Evolutionary conservation across 2,113 vertebrate species (phyloP), one percentile per base, ranked within the genome.

Genomic region (Nothobranchius kuhntae): DNA sequence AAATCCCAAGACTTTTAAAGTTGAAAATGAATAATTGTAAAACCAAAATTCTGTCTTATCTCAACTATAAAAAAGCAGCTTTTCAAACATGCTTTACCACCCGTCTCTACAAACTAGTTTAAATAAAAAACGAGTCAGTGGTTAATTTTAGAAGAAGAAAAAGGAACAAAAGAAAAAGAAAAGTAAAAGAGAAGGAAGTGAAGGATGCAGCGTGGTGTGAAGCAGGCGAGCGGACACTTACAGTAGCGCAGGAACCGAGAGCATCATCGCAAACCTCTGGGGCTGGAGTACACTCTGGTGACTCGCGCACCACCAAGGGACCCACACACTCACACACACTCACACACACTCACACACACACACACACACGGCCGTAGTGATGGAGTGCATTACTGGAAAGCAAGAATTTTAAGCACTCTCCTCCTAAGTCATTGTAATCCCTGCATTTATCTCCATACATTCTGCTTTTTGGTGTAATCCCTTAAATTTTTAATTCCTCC

Each of bases 381-480:
- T 90, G 85, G 90, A 91, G 85, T 91, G 84, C 84, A 92, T 93
- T 93, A 92, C 90, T 91, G 89, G 83, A 93, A 91, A 92, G 91
- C 89, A 87, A 75, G 89, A 91, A 76, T 93, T 91, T 89, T 87
- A 92, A 91, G 89, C 85, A 81, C 89, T 88, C 84, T 83, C 86
- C 86, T 89, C 89, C 85, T 93, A 93, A 93, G 75, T 93, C 90
- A 93, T 89, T 90, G 89, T 93, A 94, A 94, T 93, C 92, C 93
- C 82, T 76, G 71, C 89, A 86, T 93, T 93, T 93, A 92, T 93
- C 91, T 89, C 84, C 84, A 89, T 89, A 91, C 90, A 89, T 90
- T 92, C 92, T 91, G 91, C 88, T 91, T 93, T 92, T 77, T 24
- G 50, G 57, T 87, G 87, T 93, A 93, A 94, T 93, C 93, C 92